Conservation (phyloP, 2,113 vertebrate genomes). For the Ardeotis arabs region DNA sequence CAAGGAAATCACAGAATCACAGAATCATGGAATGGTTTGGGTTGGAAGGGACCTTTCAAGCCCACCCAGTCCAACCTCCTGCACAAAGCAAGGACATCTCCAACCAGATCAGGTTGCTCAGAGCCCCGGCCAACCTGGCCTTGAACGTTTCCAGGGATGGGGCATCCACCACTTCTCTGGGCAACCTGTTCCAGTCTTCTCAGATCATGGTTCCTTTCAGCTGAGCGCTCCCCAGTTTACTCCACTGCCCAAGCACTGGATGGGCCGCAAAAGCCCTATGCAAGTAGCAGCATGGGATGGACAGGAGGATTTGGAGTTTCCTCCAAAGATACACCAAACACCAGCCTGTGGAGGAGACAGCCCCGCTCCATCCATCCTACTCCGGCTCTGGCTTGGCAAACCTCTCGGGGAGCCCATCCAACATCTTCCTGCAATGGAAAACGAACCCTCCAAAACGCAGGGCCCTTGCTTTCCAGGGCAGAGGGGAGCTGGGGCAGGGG, state of each 20-base stretch:
- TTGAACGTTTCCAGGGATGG: no score
- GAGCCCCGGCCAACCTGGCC: no score
- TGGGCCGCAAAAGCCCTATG: background rate
- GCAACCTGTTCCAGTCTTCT: background rate
- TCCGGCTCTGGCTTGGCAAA: background rate
- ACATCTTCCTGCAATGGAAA: fast-evolving
- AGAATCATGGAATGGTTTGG: no score
- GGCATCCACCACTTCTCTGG: no score
- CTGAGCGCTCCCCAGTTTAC: background rate
- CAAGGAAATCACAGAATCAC: no score
- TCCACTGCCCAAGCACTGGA: background rate
- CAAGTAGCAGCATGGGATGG: fast-evolving
- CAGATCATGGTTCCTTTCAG: background rate
- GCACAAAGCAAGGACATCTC: no score
- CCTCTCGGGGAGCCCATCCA: background rate
- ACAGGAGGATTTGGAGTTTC: background rate
- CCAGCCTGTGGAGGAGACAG: background rate
- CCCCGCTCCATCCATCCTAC: background rate
- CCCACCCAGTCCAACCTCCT: no score
- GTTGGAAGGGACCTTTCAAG: no score
- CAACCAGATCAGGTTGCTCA: no score
- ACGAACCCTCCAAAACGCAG: fast-evolving
- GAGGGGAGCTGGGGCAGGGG: background rate
- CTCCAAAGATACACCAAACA: fast-evolving
- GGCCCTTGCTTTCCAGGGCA: background rate